phyloP scores from a whole-genome alignment of 2,888 invertebrate species.

The Gastracanthus pulcherrimus region DNA sequence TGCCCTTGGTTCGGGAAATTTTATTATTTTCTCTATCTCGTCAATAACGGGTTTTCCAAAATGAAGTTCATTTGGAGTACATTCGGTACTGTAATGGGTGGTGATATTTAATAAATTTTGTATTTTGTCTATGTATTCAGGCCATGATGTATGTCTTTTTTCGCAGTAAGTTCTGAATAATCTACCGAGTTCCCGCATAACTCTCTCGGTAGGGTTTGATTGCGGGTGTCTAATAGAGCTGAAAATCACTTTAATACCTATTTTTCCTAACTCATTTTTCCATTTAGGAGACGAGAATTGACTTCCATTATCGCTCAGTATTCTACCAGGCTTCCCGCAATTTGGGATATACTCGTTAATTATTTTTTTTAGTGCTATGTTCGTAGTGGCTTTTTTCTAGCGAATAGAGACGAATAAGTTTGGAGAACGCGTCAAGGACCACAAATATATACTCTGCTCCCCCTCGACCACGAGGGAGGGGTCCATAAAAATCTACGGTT shows the following conservation, averaged over 20 bases:
- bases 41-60: too few relatives aligned
- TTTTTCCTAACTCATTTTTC: conserved; percentile 8
- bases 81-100: not conserved
- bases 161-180: not conserved
- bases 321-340: conserved; percentile 37
- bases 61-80: not conserved
- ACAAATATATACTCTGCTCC: too few relatives aligned
- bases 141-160: not conserved
- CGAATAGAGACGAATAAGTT: conserved; percentile 41
- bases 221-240: not conserved
- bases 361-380: conserved; percentile 28
- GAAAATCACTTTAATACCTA: too few relatives aligned
- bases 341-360: conserved; percentile 37
- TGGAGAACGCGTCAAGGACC: conserved; percentile 52
- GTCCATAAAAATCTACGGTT: too few relatives aligned
- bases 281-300: conserved; percentile 51
- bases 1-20: too few relatives aligned
- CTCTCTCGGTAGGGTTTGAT: not conserved
- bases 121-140: not conserved
- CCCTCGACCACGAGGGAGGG: too few relatives aligned
- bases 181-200: not conserved
- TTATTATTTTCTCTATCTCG: too few relatives aligned
- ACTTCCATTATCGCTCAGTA: conserved; percentile 51
- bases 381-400: conserved; percentile 50
- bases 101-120: not conserved